These are phyloP conservation scores for Holacanthus passer DNA, from an alignment of 2,113 vertebrate genomes.

Conservation along the genomic window DNA sequence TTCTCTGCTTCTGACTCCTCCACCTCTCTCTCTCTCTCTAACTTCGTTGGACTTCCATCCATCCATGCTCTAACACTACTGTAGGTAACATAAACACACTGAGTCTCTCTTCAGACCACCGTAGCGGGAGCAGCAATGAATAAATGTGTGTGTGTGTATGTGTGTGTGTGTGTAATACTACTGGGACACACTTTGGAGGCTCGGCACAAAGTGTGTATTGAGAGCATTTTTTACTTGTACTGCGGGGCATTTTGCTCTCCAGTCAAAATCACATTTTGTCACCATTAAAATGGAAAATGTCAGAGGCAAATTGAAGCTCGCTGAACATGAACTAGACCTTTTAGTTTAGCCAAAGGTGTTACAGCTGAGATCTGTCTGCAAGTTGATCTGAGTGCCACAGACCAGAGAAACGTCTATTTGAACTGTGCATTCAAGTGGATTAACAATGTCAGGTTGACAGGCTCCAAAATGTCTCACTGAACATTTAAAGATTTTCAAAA, in stretches of 20 bases:
- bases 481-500: not conserved
- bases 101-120: constrained; percentile 50
- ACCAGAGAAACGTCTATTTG: not conserved
- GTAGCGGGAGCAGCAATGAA: constrained; percentile 50
- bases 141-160: constrained; percentile 51
- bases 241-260: constrained; percentile 24
- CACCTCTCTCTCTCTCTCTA: constrained; percentile 10
- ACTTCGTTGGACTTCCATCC: constrained; percentile 47
- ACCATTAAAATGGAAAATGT: constrained; percentile 41
- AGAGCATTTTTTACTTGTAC: constrained; percentile 18
- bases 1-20: constrained; percentile 24
- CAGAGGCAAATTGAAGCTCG: constrained; percentile 7
- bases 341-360: constrained; percentile 27
- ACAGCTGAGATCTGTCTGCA: not conserved
- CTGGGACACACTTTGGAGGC: constrained; percentile 44
- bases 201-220: constrained; percentile 62
- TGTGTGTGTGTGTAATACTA: constrained; percentile 57
- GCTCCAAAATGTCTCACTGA: not conserved
- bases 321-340: constrained; percentile 26
- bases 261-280: constrained; percentile 50
- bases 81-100: constrained; percentile 67
- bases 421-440: constrained; percentile 18
- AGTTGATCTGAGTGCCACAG: constrained; percentile 1
- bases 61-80: constrained; percentile 53
- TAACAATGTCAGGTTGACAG: not conserved